Conservation (phyloP, 2,888 invertebrate genomes). For the Synanthedon formicaeformis region DNA sequence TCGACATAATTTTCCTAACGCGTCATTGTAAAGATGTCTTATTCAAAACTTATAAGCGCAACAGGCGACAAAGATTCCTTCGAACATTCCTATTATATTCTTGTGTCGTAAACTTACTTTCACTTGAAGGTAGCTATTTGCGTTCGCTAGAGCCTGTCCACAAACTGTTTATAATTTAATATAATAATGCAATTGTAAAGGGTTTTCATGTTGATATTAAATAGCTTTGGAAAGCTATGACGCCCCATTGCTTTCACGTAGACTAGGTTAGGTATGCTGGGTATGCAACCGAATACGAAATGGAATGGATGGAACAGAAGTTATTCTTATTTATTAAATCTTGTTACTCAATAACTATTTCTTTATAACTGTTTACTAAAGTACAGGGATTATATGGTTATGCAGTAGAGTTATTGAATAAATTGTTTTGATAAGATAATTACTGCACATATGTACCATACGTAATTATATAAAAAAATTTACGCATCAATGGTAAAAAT, state of each 20-base stretch:
- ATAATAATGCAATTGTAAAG: conserved; percentile 23
- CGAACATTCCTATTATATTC: conserved; percentile 20
- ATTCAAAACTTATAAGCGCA: too few species aligned
- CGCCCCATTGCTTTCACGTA: conserved; percentile 15
- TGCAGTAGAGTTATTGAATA: not conserved
- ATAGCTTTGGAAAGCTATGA: conserved; percentile 24
- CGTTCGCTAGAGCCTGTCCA: conserved; percentile 28
- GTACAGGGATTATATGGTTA: too few species aligned
- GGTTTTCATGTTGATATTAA: conserved; percentile 19
- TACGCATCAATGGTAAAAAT: too few species aligned
- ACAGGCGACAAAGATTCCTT: not conserved
- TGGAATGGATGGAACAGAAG: too few species aligned
- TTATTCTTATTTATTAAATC: too few species aligned
- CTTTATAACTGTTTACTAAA: too few species aligned
- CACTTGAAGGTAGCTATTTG: conserved; percentile 31
- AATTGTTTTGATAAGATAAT: not conserved
- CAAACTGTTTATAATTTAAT: conserved; percentile 28
- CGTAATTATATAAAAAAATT: too few species aligned
- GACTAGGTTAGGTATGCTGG: conserved; percentile 7
- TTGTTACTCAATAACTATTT: too few species aligned
- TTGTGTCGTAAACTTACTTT: conserved; percentile 19
- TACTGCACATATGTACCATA: too few species aligned
- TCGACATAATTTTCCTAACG: too few species aligned
- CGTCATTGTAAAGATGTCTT: too few species aligned
- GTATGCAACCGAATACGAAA: too few species aligned